Percentiles rank a stretch among this genome's conserved stretches.
Conservation (phyloP, 2,797 vertebrate genomes). For the Pangasius krempfi region DNA sequence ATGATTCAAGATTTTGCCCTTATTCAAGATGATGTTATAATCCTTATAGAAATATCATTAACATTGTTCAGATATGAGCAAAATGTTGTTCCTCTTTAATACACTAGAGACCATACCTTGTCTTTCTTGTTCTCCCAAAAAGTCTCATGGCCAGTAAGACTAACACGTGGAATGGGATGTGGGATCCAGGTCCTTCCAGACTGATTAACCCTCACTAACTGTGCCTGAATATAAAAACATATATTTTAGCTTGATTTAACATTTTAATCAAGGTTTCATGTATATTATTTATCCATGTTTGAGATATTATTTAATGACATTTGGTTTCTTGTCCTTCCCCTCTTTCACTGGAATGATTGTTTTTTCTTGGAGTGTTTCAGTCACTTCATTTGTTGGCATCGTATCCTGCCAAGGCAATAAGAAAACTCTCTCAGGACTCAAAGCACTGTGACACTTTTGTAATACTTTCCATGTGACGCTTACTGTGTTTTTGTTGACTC, state of each 20-base stretch:
- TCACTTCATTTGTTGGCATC: conserved; percentile 47
- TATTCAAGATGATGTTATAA: not conserved
- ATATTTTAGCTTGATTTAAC: not conserved
- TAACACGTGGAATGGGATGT: conserved; percentile 50
- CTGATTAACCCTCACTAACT: conserved; percentile 50
- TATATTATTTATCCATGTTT: not conserved
- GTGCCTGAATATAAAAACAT: conserved; percentile 41
- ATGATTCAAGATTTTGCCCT: not conserved
- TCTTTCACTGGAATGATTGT: conserved; percentile 41
- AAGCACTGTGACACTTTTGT: not conserved
- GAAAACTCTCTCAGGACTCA: not conserved
- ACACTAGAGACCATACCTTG: conserved; percentile 54
- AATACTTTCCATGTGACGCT: conserved; percentile 1
- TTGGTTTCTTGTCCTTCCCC: conserved; percentile 58
- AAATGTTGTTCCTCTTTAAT: not conserved
- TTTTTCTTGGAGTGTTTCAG: conserved; percentile 55
- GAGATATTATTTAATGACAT: conserved; percentile 60
- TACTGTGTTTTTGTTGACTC: conserved; percentile 48
- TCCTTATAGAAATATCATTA: not conserved
- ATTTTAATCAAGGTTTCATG: not conserved
- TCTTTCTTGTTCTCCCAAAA: conserved; percentile 59
- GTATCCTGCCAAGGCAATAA: conserved; percentile 63
- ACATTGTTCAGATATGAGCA: not conserved
- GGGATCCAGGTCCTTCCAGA: conserved; percentile 55
- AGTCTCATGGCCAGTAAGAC: conserved; percentile 60